Evolutionary conservation across 2,797 vertebrate genomes (phyloP).

Genomic region (Trichosurus vulpecula): DNA sequence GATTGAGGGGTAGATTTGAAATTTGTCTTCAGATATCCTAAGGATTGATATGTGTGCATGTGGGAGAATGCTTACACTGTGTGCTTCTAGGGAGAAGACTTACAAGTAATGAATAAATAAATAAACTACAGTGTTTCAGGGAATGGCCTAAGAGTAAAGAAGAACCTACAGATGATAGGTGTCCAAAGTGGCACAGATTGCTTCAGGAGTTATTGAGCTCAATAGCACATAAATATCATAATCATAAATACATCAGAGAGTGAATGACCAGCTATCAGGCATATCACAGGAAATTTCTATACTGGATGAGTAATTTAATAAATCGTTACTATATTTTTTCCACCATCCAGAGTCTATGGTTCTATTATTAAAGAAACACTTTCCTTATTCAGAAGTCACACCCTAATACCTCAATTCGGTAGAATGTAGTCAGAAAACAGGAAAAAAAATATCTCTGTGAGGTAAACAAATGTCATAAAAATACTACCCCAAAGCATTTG

Average conservation of each 20-base stretch:
- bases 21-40: not conserved
- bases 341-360: not conserved
- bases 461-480: not conserved
- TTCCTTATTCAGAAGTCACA: not conserved
- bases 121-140: not conserved
- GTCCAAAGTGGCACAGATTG: not conserved
- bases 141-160: not conserved
- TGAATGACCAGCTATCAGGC: not conserved
- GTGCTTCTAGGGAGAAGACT: not conserved
- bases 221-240: not conserved
- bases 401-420: not conserved
- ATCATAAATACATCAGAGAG: not conserved
- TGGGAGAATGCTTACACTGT: not conserved
- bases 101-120: not conserved
- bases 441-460: not conserved
- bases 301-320: not conserved
- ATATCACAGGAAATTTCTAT: not conserved
- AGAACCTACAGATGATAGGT: not conserved
- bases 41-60: not conserved
- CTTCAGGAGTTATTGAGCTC: not conserved
- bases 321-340: not conserved
- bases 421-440: not conserved
- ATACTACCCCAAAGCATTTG: not conserved
- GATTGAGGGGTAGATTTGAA: not conserved
- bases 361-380: not conserved